Percentiles rank a stretch among this genome's conserved stretches.
phyloP scores from a whole-genome alignment of 2,888 invertebrate genomes.

The Epinotia brunnichana region DNA sequence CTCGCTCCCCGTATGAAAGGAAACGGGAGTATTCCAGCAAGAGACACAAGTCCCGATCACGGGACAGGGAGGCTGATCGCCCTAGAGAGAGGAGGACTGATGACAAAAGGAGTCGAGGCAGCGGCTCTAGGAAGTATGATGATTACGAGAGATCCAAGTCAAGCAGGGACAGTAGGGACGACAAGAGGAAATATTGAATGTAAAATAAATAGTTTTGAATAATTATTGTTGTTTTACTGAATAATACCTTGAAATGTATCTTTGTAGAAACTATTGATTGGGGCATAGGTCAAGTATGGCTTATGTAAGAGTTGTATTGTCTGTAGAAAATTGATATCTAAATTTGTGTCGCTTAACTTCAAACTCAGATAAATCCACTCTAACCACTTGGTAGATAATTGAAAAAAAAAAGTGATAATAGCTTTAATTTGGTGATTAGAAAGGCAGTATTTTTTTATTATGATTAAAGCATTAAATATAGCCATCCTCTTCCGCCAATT shows the following conservation, averaged over 20 bases:
- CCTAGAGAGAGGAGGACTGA: constrained; percentile 73
- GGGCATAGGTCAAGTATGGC: constrained; percentile 7
- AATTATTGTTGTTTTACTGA: constrained; percentile 5
- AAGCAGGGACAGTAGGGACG: constrained; percentile 71
- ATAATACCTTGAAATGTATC: constrained; percentile 11
- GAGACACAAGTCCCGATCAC: constrained; percentile 76
- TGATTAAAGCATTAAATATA: no score
- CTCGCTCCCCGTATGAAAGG: constrained; percentile 78
- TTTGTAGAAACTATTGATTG: not conserved
- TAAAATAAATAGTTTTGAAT: constrained; percentile 31
- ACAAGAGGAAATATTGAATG: constrained; percentile 71
- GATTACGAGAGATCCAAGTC: constrained; percentile 78
- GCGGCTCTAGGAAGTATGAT: constrained; percentile 74
- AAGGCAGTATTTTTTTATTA: no score
- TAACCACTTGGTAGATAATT: no score
- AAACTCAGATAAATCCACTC: no score
- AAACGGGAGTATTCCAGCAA: constrained; percentile 78
- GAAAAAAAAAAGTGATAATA: no score
- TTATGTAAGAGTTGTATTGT: not conserved
- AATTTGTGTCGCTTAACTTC: no score
- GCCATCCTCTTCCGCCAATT: no score
- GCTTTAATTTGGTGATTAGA: no score
- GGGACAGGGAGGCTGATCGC: constrained; percentile 73
- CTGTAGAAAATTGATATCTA: not conserved
- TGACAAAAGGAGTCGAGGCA: constrained; percentile 66